A percentile compares a stretch with the other conserved stretches of the same genome.
Conservation (phyloP, 2,113 vertebrate species). For the Grammomys surdaster region DNA sequence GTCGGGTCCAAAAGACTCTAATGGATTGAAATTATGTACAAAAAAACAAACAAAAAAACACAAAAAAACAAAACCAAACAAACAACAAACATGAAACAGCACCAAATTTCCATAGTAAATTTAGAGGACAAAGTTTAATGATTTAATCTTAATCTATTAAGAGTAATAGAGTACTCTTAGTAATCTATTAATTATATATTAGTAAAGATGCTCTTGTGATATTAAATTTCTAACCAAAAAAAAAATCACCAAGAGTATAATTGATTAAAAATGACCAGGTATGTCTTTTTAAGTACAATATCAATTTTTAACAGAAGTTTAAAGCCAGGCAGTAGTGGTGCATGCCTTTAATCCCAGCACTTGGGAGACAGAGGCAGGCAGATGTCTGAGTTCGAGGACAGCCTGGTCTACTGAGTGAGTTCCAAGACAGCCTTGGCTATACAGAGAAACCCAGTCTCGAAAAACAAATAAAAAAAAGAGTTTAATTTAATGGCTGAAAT, state of each 20-base stretch:
- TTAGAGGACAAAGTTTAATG: not conserved
- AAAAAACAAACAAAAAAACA: not conserved
- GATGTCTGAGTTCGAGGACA: too few species aligned
- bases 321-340: too few species aligned
- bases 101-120: not conserved
- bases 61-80: too few species aligned
- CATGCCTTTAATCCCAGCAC: too few species aligned
- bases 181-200: too few species aligned
- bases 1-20: not conserved
- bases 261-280: not conserved
- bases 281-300: not conserved
- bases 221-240: constrained; percentile 7
- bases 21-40: not conserved
- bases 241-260: not conserved
- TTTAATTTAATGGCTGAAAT: constrained; percentile 19
- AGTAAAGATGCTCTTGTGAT: not conserved
- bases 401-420: too few species aligned
- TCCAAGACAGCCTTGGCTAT: too few species aligned
- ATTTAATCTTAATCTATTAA: not conserved
- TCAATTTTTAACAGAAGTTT: constrained; percentile 28
- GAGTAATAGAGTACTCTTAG: not conserved
- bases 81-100: not conserved
- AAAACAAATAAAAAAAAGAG: not conserved
- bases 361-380: too few species aligned
- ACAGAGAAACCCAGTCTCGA: too few species aligned